A percentile compares a stretch with the other conserved stretches of the same genome.
Conservation (phyloP, 2,113 vertebrate species). For the Pelecanus crispus region DNA sequence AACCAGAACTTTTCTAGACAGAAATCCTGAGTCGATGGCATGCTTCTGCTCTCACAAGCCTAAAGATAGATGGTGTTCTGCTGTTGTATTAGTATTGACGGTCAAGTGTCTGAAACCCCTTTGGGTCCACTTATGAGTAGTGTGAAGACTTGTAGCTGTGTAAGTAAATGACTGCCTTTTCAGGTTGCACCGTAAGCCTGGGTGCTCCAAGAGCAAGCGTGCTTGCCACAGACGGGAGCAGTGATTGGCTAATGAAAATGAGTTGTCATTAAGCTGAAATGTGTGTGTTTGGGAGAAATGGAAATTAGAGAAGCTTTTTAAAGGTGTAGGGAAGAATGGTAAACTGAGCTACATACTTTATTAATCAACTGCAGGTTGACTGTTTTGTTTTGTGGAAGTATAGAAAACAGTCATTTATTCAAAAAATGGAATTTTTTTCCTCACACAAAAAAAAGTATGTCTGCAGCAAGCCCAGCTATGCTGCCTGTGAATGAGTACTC, state of each 20-base stretch:
- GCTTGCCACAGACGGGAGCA: not conserved
- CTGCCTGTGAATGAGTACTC: not conserved
- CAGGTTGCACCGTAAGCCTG: not conserved
- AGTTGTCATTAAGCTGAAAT: not conserved
- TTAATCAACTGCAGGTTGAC: not conserved
- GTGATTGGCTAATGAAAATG: not conserved
- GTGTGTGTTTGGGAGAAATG: not conserved
- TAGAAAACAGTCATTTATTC: not conserved
- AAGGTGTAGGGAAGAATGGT: not conserved
- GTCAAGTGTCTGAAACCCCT: not conserved
- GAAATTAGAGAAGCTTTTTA: not conserved
- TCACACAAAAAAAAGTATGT: not conserved
- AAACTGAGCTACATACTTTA: not conserved
- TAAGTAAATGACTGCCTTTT: not conserved
- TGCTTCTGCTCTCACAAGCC: not conserved
- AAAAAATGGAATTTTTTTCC: rapidly evolving
- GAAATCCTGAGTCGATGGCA: not conserved
- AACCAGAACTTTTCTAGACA: not conserved
- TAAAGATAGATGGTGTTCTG: not conserved
- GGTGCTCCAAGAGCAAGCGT: not conserved
- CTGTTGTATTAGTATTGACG: not conserved
- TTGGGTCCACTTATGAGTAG: not conserved
- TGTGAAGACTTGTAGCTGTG: not conserved
- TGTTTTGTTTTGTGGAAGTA: not conserved
- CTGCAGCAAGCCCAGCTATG: not conserved